Evolutionary conservation across 2,797 vertebrate genomes (phyloP), one percentile per base, ranked within the genome.

Genomic region (Chelon labrosus): DNA sequence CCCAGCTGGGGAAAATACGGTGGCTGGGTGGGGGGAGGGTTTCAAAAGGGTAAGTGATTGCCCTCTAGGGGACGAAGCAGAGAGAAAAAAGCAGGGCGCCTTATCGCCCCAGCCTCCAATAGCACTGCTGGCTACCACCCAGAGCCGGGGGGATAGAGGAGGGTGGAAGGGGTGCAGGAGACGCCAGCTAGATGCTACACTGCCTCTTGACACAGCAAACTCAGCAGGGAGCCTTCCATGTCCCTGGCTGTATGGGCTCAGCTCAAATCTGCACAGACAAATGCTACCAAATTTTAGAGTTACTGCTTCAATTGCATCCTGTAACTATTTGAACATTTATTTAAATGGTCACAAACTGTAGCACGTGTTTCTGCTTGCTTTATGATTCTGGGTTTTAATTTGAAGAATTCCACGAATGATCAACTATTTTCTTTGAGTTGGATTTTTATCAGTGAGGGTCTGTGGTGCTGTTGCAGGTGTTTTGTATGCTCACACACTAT

Each of bases 41-140:
- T 92, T 91, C 93, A 90, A 92, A 93, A 88, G 94, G 92, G 93
- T 92, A 93, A 91, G 93, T 94, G 92, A 94, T 95, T 95, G 94
- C 95, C 94, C 95, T 94, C 95, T 95, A 95, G 94, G 94, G 95
- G 94, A 94, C 87, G 87, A 88, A 92, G 88, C 89, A 81, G 83
- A 92, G 86, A 87, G 65, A 75, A 79, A 83, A 82, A 89, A 87
- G 77, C 80, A 91, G 90, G 89, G 87, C 83, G 88, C 86, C 89
- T 94, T 92, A 93, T 91, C 93, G 83, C 87, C 86, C 88, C 83
- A 85, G 86, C 89, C 91, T 92, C 87, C 87, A 92, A 89, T 83
- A 90, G 88, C 85, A 85, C 85, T 90, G 85, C 89, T 93, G 91
- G 90, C 92, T 92, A 77, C 90, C 88, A 87, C 85, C 83, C 91